Conservation (phyloP, 2,797 vertebrate species). For the Natrix natrix region DNA sequence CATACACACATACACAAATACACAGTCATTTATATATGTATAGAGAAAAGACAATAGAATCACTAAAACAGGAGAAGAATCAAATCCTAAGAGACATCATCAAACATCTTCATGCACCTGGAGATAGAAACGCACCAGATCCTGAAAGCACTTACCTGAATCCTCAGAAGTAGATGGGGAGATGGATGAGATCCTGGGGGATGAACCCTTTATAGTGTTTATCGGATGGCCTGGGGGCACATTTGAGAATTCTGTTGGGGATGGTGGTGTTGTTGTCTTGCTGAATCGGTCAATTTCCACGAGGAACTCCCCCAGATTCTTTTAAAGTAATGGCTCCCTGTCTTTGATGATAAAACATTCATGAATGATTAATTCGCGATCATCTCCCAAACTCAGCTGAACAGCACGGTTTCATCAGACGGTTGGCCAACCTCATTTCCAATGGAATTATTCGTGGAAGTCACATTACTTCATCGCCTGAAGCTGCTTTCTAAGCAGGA, state of each 20-base stretch:
- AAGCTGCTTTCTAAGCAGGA: neutral
- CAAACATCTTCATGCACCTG: neutral
- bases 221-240: neutral
- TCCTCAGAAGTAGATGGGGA: neutral
- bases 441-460: neutral
- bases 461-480: neutral
- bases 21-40: no score
- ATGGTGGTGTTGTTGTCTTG: neutral
- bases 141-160: neutral
- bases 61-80: neutral
- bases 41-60: neutral
- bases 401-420: neutral
- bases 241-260: neutral
- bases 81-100: neutral
- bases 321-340: neutral
- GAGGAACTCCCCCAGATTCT: neutral
- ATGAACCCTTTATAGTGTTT: neutral
- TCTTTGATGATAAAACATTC: neutral
- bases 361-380: neutral
- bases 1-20: no score
- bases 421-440: neutral
- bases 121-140: neutral
- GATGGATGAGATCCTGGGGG: neutral
- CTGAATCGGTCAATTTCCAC: neutral
- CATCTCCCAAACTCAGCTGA: neutral